These are phyloP conservation scores for Coelopa frigida DNA, from an alignment of 1,140 invertebrate species.

Conservation along the genomic window DNA sequence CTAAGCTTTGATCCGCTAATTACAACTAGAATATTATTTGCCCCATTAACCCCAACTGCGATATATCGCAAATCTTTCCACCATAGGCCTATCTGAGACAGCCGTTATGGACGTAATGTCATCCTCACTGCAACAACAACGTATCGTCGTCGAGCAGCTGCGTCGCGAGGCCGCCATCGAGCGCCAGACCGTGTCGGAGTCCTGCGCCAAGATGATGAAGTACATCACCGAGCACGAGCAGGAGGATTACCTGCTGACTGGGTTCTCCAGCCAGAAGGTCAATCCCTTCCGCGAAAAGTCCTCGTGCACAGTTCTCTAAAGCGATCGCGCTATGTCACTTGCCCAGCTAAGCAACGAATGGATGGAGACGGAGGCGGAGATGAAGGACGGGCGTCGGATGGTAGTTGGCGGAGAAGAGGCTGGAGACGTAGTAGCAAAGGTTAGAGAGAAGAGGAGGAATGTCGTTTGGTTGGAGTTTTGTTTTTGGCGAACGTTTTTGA, in stretches of 20 bases:
- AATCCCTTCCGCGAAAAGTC: constrained; percentile 97
- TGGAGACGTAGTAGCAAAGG: not conserved
- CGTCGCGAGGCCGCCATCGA: constrained; percentile 84
- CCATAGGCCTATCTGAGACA: constrained; percentile 74
- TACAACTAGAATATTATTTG: not conserved
- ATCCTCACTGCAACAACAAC: constrained; percentile 83
- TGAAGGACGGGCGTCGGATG: not conserved
- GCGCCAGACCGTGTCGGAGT: constrained; percentile 77
- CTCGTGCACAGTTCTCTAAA: constrained; percentile 78
- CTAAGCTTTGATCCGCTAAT: not conserved
- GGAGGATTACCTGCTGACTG: constrained; percentile 91
- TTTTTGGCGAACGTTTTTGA: not conserved
- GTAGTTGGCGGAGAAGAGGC: not conserved
- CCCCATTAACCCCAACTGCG: constrained; percentile 3
- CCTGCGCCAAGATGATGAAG: constrained; percentile 88
- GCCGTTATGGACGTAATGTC: constrained; percentile 86
- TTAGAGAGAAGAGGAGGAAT: not conserved
- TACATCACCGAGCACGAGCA: constrained; percentile 88
- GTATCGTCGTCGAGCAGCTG: constrained; percentile 87
- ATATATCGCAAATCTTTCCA: constrained; percentile 36
- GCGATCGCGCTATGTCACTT: not conserved
- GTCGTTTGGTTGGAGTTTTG: not conserved
- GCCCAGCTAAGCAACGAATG: not conserved
- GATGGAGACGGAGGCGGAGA: not conserved
- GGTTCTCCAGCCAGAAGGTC: constrained; percentile 91